Evolutionary conservation across 2,113 vertebrate species (phyloP), one percentile per base, ranked within the genome.

Genomic region (Cathartes aura): DNA sequence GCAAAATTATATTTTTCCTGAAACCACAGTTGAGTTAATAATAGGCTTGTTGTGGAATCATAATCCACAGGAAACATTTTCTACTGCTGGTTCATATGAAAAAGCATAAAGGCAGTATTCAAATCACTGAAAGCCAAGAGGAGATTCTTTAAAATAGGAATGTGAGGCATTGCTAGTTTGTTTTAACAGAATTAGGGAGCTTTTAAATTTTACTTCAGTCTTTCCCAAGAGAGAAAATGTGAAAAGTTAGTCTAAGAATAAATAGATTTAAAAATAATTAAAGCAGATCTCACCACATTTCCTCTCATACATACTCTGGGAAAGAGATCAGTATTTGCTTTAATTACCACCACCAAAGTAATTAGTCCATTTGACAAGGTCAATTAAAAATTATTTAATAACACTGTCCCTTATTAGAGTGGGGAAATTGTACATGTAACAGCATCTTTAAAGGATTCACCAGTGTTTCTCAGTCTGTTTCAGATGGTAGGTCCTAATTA

Each of bases 361-460:
- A 95, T 96, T 94, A 82, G 52, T 86, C n/a, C 18, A 55, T 92
- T 94, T 56, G 62, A 88, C 58, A 82, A 86, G 36, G 88, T 90
- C 58, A 92, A 88, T 96, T 90, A 88, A 90, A 93, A 92, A 72
- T 92, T 89, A 89, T 87, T 74, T 94, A 90, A 72, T 89, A 94
- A 87, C 40, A 53, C 15, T 78, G 9, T 63, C 38, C 1, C 0
- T 23, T 87, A 6, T 36, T 82, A 82, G 12, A 87, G 15, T 64
- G 43, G 27, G 56, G 43, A 93, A 82, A 75, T 52, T 72, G 40
- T 40, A 88, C 16, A 11, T 56, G 18, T 60, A 80, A 43, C 47
- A 64, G 26, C 43, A 64, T 11, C 62, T 87, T 74, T 66, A 80
- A 92, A 87, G 76, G 38, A 87, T 67, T 82, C 23, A 47, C 45